Evolutionary conservation across 2,888 invertebrate genomes (phyloP), one percentile per base, ranked within the genome.

Genomic region (Lasioglossum figueresi): DNA sequence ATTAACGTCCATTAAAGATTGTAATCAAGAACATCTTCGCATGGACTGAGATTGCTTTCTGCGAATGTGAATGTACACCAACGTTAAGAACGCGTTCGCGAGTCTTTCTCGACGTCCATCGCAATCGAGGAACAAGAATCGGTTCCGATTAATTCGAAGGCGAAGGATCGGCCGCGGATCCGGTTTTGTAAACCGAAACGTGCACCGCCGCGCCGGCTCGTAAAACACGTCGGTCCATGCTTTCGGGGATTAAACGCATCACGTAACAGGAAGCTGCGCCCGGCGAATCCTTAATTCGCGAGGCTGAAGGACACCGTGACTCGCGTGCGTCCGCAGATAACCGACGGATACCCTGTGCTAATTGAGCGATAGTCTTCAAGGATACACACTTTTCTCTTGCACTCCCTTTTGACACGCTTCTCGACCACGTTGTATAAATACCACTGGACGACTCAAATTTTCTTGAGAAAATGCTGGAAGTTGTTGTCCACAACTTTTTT

Each of bases 321-420:
- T 88, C 92, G 92, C 92, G 91, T 91, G 91, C 89, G 88, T 83
- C 82, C 82, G 83, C 85, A 91, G 92, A 93, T 93, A 93, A 91
- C 88, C 89, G 71, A 12, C 84, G 89, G 90, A 90, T 91, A 91
- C 88, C 89, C 76, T 79, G 88, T 88, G 90, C 92, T 93, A 93
- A 93, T 93, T 93, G 93, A 93, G 90, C 91, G 93, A 93, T 93
- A 56, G 56, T 56, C n/a, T 56, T n/a, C 56, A 4, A 12, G 12
- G 56, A 56, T n/a, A n/a, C 43, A 27, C 23, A 34, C 1, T 56
- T n/a, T 56, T 56, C 56, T 56, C n/a, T n/a, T n/a, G n/a, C 10
- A 52, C 8, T 23, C n/a, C 23, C 8, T 52, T 52, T 8, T 23
- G 23, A 52, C 52, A 23, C 23, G 48, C 19, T 48, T 6, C 6